phyloP scores from a whole-genome alignment of 2,797 vertebrate species.

The Gila robusta region DNA sequence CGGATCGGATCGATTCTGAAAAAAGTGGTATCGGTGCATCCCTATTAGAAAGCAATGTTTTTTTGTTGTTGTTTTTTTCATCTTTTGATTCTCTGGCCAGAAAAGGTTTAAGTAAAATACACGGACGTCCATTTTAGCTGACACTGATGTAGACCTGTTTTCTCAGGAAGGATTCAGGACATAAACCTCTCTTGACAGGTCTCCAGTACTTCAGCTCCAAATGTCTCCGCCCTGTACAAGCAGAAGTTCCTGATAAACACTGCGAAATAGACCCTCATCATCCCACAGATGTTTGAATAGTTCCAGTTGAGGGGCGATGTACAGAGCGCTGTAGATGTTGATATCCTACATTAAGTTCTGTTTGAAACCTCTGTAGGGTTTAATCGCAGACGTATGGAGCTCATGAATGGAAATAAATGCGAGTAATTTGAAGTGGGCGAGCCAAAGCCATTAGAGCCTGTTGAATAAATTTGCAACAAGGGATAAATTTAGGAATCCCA shows the following conservation, averaged over 20 bases:
- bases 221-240: constrained; percentile 34
- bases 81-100: constrained; percentile 27
- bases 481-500: constrained; percentile 46
- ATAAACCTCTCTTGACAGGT: constrained; percentile 43
- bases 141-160: constrained; percentile 43
- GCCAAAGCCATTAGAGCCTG: constrained; percentile 46
- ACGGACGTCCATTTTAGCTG: constrained; percentile 42
- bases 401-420: constrained; percentile 40
- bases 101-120: constrained; percentile 36
- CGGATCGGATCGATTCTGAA: too few species aligned
- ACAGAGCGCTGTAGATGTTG: constrained; percentile 36
- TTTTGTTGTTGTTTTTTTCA: neutral
- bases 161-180: constrained; percentile 34
- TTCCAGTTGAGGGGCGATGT: constrained; percentile 35
- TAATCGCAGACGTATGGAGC: constrained; percentile 40
- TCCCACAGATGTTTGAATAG: constrained; percentile 46
- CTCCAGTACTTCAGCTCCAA: constrained; percentile 25
- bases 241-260: constrained; percentile 44
- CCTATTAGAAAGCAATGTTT: neutral
- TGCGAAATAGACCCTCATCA: constrained; percentile 43
- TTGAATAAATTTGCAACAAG: constrained; percentile 44
- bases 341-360: constrained; percentile 51
- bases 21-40: too few species aligned
- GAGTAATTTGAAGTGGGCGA: constrained; percentile 34
- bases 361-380: constrained; percentile 39